phyloP scores from a whole-genome alignment of 2,113 vertebrate species.

The Amazona guildingii region DNA sequence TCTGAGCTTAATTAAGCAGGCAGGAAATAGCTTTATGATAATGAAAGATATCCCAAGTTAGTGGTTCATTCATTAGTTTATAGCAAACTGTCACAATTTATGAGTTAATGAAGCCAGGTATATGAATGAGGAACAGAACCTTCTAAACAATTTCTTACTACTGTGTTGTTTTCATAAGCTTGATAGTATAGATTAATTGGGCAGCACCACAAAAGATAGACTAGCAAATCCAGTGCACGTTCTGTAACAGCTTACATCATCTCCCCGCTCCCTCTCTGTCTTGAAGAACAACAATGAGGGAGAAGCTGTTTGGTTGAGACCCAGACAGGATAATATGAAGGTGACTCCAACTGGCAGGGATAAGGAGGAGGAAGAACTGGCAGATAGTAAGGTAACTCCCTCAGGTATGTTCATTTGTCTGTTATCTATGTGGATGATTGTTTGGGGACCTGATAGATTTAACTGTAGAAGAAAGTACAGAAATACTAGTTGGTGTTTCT shows the following conservation, averaged over 20 bases:
- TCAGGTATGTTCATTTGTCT: not conserved
- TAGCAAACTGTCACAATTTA: not conserved
- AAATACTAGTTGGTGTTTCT: not conserved
- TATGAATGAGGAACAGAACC: not conserved
- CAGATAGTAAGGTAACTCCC: not conserved
- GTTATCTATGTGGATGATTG: not conserved
- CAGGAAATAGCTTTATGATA: slow-evolving; percentile 4
- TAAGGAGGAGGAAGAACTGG: not conserved
- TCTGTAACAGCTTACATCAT: not conserved
- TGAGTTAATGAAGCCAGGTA: not conserved
- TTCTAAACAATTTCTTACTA: not conserved
- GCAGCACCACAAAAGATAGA: not conserved
- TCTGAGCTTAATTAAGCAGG: slow-evolving; percentile 3
- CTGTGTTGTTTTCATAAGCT: not conserved
- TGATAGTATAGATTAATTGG: not conserved
- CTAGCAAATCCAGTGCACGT: not conserved
- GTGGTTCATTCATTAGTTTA: slow-evolving; percentile 4
- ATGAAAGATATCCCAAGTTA: not conserved
- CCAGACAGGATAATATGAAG: not conserved
- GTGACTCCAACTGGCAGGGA: not conserved
- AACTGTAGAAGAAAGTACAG: not conserved
- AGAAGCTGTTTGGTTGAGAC: not conserved
- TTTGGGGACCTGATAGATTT: not conserved
- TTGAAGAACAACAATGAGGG: not conserved
- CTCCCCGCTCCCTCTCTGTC: not conserved